A percentile compares a stretch with the other conserved stretches of the same genome.
phyloP scores from a whole-genome alignment of 1,140 invertebrate genomes.

The Ceratosolen solmsi region DNA sequence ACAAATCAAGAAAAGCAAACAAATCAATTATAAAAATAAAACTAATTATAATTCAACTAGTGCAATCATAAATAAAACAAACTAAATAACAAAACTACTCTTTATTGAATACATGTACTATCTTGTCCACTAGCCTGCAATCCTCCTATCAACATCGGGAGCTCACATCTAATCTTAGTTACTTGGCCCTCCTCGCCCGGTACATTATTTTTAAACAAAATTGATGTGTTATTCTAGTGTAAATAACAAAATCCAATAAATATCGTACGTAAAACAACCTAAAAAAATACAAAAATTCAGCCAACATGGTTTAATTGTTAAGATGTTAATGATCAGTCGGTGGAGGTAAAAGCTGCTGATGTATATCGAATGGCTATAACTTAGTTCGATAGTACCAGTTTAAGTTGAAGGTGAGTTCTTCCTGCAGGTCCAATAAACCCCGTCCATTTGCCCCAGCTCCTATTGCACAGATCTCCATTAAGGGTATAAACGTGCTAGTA shows the following conservation, averaged over 20 bases:
- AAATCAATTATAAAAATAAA: no score
- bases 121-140: no score
- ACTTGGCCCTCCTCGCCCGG: no score
- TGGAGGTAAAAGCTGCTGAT: background rate
- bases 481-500: constrained; percentile 50
- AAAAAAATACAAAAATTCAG: background rate
- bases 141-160: no score
- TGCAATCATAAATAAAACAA: no score
- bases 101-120: no score
- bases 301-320: no score
- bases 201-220: no score
- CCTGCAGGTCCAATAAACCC: background rate
- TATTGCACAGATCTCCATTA: background rate
- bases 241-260: background rate
- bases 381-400: constrained; percentile 36
- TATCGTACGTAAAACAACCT: background rate
- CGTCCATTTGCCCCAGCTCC: background rate
- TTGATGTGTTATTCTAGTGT: background rate
- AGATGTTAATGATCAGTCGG: background rate
- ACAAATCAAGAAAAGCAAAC: no score
- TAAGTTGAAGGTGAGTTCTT: constrained; percentile 12
- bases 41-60: no score
- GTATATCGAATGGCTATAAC: constrained; percentile 4
- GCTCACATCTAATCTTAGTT: no score
- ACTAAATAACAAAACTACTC: no score